Evolutionary conservation across 2,888 invertebrate species (phyloP), one percentile per base, ranked within the genome.

Genomic region (Deilephila porcellus): DNA sequence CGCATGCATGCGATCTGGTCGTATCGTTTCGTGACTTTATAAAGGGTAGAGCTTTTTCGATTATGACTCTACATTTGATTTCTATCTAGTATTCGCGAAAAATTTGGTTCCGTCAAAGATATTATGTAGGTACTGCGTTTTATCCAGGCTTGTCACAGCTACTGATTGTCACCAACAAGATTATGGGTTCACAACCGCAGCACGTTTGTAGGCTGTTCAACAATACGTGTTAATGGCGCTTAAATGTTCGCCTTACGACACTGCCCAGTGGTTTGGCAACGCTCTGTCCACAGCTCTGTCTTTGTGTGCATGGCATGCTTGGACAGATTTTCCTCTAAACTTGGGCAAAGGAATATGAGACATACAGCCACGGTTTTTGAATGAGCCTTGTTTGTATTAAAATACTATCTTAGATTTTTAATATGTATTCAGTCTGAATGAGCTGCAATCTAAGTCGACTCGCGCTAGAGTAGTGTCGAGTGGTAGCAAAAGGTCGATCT

Each of bases 141-240:
- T 56, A n/a, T 56, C 14, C n/a, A 0, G n/a, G 56, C 5, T 4
- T 19, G 14, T 7, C 25, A 62, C 19, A 19, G 19, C 19, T 17
- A 2, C 29, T 29, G 11, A 29, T 25, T 14, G 19, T 45, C 32
- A 62, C 29, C 19, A 19, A 64, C 45, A 45, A 64, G 5, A 64
- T 64, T 64, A 45, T 37, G 45, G 29, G n/a, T 64, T 14, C 19
- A 45, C 20, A 64, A 64, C 64, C 64, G n/a, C 45, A 45, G 20
- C 45, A 45, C 45, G 45, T 64, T 64, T n/a, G 45, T 32, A 62
- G 64, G 45, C 45, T 4, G 62, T 62, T 14, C 20, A 64, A 64
- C 45, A 64, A 45, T 64, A 64, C n/a, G 64, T 64, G 45, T 45
- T 60, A 60, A 60, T 60, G 60, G 60, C 14, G 14, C 60, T 17